Evolutionary conservation across 1,140 invertebrate species (phyloP).

Genomic region (Archegozetes longisetosus): DNA sequence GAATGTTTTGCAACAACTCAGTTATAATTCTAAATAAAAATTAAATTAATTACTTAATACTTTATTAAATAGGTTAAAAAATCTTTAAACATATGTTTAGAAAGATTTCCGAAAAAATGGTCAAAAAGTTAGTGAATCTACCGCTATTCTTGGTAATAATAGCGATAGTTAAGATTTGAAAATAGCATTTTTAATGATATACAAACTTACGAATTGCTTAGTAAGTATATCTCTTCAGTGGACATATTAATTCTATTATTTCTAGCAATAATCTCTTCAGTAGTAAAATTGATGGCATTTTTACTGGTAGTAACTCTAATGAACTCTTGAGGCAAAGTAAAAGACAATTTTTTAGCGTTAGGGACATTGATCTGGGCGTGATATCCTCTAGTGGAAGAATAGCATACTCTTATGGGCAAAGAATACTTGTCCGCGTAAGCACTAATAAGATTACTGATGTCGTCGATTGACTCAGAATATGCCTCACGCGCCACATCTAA

Average conservation of each 20-base stretch:
- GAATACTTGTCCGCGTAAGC: not conserved
- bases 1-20: slow-evolving; percentile 34
- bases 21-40: slow-evolving; percentile 30
- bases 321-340: slow-evolving; percentile 43
- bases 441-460: slow-evolving; percentile 44
- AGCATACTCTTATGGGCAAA: slow-evolving; percentile 37
- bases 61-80: no score
- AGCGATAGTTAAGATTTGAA: no score
- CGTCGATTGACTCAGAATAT: slow-evolving; percentile 57
- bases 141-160: no score
- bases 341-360: slow-evolving; percentile 11
- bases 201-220: slow-evolving; percentile 5
- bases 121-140: no score
- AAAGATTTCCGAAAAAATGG: no score
- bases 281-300: slow-evolving; percentile 53
- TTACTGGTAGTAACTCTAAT: slow-evolving; percentile 46
- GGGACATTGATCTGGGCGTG: slow-evolving; percentile 46
- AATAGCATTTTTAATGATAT: no score
- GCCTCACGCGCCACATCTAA: slow-evolving; percentile 58
- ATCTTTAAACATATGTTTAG: no score
- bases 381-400: slow-evolving; percentile 51
- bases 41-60: slow-evolving; percentile 9
- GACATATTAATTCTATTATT: slow-evolving; percentile 4
- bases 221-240: slow-evolving; percentile 10
- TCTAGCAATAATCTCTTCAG: slow-evolving; percentile 43